phyloP scores from a whole-genome alignment of 2,888 invertebrate genomes.

The Drosophila mercatorum region DNA sequence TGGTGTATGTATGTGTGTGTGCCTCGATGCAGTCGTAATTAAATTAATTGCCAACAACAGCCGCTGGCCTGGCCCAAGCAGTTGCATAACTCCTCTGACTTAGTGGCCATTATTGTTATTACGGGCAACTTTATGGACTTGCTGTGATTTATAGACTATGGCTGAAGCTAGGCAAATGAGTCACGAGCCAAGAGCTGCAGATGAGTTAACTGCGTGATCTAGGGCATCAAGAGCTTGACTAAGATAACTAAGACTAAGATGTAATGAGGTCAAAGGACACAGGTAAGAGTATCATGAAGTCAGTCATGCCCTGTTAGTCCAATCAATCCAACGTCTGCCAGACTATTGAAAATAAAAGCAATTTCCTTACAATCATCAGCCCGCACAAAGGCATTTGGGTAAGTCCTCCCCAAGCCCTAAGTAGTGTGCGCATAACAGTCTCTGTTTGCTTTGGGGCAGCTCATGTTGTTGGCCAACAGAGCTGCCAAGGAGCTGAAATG shows the following conservation, averaged over 20 bases:
- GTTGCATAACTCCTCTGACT: conserved; percentile 51
- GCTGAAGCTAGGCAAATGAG: neutral
- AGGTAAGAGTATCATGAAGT: neutral
- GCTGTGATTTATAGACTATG: neutral
- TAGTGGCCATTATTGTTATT: conserved; percentile 20
- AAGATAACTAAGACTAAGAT: too few species aligned
- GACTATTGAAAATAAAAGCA: neutral
- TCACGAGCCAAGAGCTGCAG: neutral
- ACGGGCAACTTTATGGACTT: conserved; percentile 27
- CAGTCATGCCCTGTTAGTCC: neutral
- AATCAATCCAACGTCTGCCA: neutral
- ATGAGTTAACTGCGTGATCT: too few species aligned
- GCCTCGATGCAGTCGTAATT: conserved; percentile 67
- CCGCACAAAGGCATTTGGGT: conserved; percentile 3
- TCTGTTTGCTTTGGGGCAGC: conserved; percentile 47
- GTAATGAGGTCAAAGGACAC: neutral
- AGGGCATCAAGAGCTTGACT: too few species aligned
- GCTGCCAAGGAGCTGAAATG: conserved; percentile 46
- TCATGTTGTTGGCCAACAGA: conserved; percentile 40
- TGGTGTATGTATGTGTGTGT: conserved; percentile 48
- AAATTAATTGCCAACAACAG: conserved; percentile 63
- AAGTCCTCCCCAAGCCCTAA: neutral
- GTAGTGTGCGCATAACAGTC: conserved; percentile 2
- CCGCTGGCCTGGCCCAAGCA: conserved; percentile 26
- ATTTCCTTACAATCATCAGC: neutral